A percentile compares a stretch with the other conserved stretches of the same genome.
Evolutionary conservation across 1,140 invertebrate species (phyloP).

Genomic region (Trachymyrmex cornetzi): DNA sequence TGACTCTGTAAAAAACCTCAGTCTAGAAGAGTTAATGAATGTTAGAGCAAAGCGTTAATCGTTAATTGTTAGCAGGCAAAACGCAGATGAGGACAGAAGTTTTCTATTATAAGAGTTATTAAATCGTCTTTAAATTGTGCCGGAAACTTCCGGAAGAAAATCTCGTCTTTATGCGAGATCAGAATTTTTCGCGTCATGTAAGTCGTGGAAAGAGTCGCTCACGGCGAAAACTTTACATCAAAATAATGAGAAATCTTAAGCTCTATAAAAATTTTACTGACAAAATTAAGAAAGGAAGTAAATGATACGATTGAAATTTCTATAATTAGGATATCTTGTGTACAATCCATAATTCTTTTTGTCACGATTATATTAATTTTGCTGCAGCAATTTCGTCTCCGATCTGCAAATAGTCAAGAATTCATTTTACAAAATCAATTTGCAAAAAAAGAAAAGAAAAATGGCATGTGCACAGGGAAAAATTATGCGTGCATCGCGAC

Average conservation of each 20-base stretch:
- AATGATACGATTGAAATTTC: neutral
- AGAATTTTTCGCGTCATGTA: neutral
- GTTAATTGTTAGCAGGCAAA: constrained; percentile 77
- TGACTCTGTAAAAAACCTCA: constrained; percentile 71
- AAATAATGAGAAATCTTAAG: neutral
- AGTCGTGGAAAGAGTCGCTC: neutral
- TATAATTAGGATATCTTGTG: neutral
- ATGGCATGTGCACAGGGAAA: constrained; percentile 68
- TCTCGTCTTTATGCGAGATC: neutral
- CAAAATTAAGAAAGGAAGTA: neutral
- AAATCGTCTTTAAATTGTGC: constrained; percentile 16
- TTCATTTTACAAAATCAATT: constrained; percentile 3
- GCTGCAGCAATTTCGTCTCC: neutral
- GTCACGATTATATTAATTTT: neutral
- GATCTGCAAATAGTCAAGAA: constrained; percentile 29
- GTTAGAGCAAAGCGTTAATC: constrained; percentile 82
- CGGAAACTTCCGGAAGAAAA: neutral
- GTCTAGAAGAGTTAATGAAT: constrained; percentile 80
- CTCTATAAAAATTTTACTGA: neutral
- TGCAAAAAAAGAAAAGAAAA: constrained; percentile 55
- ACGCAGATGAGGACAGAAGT: constrained; percentile 71
- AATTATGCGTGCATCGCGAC: constrained; percentile 67
- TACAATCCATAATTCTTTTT: constrained; percentile 5
- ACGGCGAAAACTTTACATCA: neutral
- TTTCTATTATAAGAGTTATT: constrained; percentile 25